These are phyloP conservation scores for Synaphobranchus kaupii DNA, from an alignment of 2,797 vertebrate species.

Conservation along the genomic window DNA sequence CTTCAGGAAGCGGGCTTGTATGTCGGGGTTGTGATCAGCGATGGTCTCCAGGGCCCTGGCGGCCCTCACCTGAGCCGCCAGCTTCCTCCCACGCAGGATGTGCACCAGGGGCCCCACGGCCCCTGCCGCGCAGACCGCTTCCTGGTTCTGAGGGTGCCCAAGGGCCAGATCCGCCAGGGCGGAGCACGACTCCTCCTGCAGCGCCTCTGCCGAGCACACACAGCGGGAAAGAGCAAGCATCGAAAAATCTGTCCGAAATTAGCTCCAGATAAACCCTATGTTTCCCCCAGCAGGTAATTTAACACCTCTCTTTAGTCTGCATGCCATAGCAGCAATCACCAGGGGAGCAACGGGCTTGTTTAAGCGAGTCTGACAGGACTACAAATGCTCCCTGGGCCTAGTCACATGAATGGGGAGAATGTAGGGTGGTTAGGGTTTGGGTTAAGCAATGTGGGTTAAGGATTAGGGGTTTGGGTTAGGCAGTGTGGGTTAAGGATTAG, in stretches of 20 bases:
- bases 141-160: constrained; percentile 64
- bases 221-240: no score
- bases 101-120: constrained; percentile 63
- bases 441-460: no score
- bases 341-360: background rate
- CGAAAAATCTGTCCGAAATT: background rate
- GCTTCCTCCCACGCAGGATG: constrained; percentile 65
- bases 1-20: constrained; percentile 69
- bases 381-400: background rate
- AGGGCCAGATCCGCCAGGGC: constrained; percentile 69
- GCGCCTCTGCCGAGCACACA: constrained; percentile 52
- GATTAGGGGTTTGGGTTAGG: no score
- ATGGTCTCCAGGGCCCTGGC: constrained; percentile 71
- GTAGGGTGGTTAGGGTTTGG: no score
- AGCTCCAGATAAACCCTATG: background rate
- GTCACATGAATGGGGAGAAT: background rate
- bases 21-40: constrained; percentile 58
- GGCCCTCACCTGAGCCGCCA: constrained; percentile 67
- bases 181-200: constrained; percentile 65
- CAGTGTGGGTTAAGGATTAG: no score
- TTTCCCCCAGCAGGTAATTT: no score
- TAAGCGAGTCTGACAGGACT: background rate
- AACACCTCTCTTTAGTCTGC: background rate
- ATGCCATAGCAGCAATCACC: background rate
- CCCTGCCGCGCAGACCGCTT: constrained; percentile 58